Evolutionary conservation across 2,888 invertebrate genomes (phyloP), one percentile per base, ranked within the genome.

Genomic region (Epistrophella euchroma): DNA sequence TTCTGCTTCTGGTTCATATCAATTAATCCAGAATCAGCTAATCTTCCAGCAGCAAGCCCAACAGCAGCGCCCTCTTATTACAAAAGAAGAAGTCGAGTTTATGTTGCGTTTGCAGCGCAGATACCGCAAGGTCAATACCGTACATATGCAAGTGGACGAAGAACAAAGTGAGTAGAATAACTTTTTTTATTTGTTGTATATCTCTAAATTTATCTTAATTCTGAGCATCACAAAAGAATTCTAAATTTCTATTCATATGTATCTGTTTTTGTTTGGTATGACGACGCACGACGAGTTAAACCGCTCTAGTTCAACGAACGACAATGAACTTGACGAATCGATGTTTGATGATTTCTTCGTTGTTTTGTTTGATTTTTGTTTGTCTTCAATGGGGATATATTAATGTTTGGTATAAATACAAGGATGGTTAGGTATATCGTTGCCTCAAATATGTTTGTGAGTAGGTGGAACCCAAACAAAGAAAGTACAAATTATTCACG

Each of bases 301-400:
- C 52, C 25, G 40, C 28, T 71, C 28, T 71, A 73, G 85, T 81
- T 86, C 85, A 86, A 81, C 68, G 81, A 86, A 86, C 86, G 82
- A 58, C 86, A 86, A 82, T 86, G 86, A 86, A 86, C 86, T 86
- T 86, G 86, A 74, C 64, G 71, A 64, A 60, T 68, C 55, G 55
- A 74, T 35, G 68, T 28, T 74, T 78, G 45, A 77, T 71, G 55
- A 60, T 77, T 58, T 55, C 13, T 74, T 40, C 37, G 40, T 50
- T 64, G n/a, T 62, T 32, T 64, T 64, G 35, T 17, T 28, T 64
- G 50, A 50, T 45, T 52, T 56, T 50, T 47, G 13, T 76, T 58
- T 56, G 11, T 58, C 64, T 52, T 56, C 52, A 64, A 50, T 13
- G 40, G 9, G 1, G 0, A 25, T 28, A 3, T 28, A n/a, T 13